phyloP scores from a whole-genome alignment of 2,888 invertebrate genomes.

The Coelopa pilipes region DNA sequence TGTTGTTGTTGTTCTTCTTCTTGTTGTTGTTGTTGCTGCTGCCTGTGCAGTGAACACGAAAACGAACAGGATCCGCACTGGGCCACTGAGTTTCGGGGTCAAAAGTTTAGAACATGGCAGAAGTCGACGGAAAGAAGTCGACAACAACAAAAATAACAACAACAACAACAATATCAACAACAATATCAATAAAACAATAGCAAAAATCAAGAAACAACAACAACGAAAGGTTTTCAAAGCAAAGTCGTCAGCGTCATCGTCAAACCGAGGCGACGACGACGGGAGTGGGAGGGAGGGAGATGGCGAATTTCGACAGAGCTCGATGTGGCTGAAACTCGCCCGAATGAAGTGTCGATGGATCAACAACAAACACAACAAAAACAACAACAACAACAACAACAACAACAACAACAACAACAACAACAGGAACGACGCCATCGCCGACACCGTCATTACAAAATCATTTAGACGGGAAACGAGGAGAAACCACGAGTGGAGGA shows the following conservation, averaged over 20 bases:
- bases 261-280: too few relatives aligned
- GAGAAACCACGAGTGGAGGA: too few relatives aligned
- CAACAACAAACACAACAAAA: not conserved
- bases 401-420: not conserved
- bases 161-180: slow-evolving; percentile 1
- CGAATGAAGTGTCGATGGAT: slow-evolving; percentile 3
- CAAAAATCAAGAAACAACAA: not conserved
- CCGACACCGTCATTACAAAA: too few relatives aligned
- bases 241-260: not conserved
- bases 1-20: slow-evolving; percentile 8
- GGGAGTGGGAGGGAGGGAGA: not conserved
- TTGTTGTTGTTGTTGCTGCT: not conserved
- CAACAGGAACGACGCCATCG: not conserved
- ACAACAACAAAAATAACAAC: not conserved
- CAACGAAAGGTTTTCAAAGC: not conserved
- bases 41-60: not conserved
- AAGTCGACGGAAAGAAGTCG: not conserved
- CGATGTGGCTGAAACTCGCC: not conserved
- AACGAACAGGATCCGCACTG: not conserved
- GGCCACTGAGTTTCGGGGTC: not conserved
- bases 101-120: slow-evolving; percentile 15
- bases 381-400: slow-evolving; percentile 1
- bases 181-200: not conserved
- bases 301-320: not conserved
- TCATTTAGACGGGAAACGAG: too few relatives aligned